Evolutionary conservation across 2,113 vertebrate genomes (phyloP).

Genomic region (Menura novaehollandiae): DNA sequence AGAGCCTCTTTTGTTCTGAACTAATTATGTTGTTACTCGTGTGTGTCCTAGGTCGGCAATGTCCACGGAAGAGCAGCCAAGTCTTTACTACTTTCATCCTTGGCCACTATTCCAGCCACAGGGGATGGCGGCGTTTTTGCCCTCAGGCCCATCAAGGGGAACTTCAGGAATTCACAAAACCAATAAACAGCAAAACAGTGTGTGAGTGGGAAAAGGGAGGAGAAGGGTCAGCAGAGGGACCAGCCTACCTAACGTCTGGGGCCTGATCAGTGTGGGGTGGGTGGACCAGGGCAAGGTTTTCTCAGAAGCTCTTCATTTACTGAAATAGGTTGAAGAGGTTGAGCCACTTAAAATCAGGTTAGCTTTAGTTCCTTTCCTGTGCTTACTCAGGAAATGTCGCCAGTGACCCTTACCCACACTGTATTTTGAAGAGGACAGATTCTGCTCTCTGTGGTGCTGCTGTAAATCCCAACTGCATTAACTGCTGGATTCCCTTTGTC

Average conservation of each 20-base stretch:
- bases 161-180: neutral
- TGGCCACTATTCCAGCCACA: neutral
- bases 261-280: neutral
- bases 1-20: neutral
- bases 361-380: neutral
- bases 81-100: neutral
- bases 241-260: neutral
- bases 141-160: neutral
- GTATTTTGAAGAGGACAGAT: neutral
- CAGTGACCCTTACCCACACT: neutral
- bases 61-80: neutral
- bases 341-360: conserved; percentile 24
- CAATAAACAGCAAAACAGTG: neutral
- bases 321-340: conserved; percentile 39
- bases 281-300: neutral
- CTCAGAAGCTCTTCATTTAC: conserved; percentile 20
- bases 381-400: neutral
- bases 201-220: neutral
- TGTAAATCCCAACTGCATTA: neutral
- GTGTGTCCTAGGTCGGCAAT: neutral
- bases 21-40: neutral
- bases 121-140: fast-evolving
- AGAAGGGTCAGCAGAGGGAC: neutral
- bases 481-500: neutral
- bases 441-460: neutral